Evolutionary conservation across 2,888 invertebrate genomes (phyloP).

Genomic region (Brachypalpus laphriformis): DNA sequence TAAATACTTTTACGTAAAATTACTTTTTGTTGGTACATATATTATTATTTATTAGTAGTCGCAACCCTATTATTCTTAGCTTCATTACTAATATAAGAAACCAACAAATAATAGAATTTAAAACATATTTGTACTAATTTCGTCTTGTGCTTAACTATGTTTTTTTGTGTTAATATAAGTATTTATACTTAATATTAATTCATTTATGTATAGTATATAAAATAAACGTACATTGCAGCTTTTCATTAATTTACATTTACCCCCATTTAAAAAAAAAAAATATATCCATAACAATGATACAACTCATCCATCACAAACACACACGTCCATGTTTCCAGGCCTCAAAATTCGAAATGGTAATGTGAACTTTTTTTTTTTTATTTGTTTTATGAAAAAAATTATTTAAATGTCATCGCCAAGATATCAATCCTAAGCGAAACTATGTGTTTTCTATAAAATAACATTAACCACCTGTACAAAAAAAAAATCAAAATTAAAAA

Average conservation of each 20-base stretch:
- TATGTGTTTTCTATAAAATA: constrained; percentile 61
- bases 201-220: constrained; percentile 21
- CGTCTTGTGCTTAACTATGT: constrained; percentile 65
- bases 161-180: constrained; percentile 52
- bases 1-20: no score
- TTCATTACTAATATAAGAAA: constrained; percentile 39
- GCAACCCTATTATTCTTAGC: constrained; percentile 25
- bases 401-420: constrained; percentile 39
- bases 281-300: constrained; percentile 52
- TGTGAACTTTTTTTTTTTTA: constrained; percentile 39
- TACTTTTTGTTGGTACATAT: constrained; percentile 41
- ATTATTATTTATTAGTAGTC: constrained; percentile 20
- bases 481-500: constrained; percentile 21
- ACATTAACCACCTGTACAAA: constrained; percentile 66
- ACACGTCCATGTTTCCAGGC: constrained; percentile 72
- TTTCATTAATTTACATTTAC: constrained; percentile 64
- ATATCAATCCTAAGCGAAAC: constrained; percentile 11
- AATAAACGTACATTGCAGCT: constrained; percentile 56
- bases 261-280: constrained; percentile 40
- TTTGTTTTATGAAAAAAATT: constrained; percentile 1
- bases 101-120: background rate
- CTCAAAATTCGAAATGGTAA: constrained; percentile 69
- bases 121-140: constrained; percentile 64
- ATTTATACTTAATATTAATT: constrained; percentile 21
- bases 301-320: constrained; percentile 72